Evolutionary conservation across 2,113 vertebrate genomes (phyloP), one percentile per base, ranked within the genome.

Genomic region (Gambusia holbrooki): DNA sequence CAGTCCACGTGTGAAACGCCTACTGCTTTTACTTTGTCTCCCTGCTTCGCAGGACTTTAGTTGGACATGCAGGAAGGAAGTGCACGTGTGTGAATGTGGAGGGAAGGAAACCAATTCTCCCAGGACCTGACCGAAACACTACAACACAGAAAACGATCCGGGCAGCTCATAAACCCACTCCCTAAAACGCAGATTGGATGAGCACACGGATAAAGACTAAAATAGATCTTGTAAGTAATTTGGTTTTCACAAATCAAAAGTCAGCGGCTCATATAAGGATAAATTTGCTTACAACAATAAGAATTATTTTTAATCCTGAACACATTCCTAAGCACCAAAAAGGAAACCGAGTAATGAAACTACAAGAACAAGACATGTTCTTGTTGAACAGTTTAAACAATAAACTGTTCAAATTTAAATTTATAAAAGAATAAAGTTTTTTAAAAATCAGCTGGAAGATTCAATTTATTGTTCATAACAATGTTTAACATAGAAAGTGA

Each of bases 31-130:
- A 71, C 70, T 66, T 66, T 61, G 51, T 35, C 45, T 58, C 30
- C 12, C 40, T 64, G 62, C 69, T 71, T 87, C 67, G 74, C 81
- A 86, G 78, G 89, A 81, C 74, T 72, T 61, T 14, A 69, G 66
- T 71, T 66, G 69, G 84, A 80, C 64, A 82, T 25, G 73, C 81
- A 93, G 93, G 93, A 94, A 95, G 94, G 93, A 94, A 94, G 86
- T 82, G 83, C 85, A 88, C 83, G 87, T 91, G 93, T 91, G 86
- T 89, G 84, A 81, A 89, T 71, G 83, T 73, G 73, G 64, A 83
- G 89, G 92, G 84, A 90, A 92, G 92, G 92, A 93, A 93, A 75
- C 76, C 48, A 74, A 84, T 60, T 86, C 90, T 90, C 92, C 48
- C 42, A 69, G 90, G 92, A 69, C 82, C 79, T 68, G 82, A 84